A percentile compares a stretch with the other conserved stretches of the same genome.
Conservation (phyloP, 2,888 invertebrate species). For the Plebejus anna region DNA sequence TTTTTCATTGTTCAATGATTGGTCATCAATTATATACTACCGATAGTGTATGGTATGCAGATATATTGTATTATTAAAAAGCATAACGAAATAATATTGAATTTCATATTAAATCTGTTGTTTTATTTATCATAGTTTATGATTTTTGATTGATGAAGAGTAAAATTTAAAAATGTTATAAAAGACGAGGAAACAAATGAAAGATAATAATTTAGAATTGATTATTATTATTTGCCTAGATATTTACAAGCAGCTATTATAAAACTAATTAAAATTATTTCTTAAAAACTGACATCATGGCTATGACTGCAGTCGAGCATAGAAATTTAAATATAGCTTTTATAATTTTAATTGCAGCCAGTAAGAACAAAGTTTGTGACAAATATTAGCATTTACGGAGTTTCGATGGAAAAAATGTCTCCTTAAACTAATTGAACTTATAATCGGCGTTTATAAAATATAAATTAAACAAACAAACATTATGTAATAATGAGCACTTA, state of each 20-base stretch:
- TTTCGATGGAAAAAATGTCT: too few species aligned
- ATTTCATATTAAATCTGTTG: constrained; percentile 71
- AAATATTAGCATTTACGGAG: background rate
- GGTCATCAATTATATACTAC: constrained; percentile 78
- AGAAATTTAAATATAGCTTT: background rate
- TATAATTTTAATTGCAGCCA: background rate
- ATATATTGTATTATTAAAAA: constrained; percentile 80
- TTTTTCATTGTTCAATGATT: constrained; percentile 78
- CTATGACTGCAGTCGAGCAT: background rate
- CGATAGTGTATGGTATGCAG: constrained; percentile 77
- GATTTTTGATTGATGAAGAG: background rate
- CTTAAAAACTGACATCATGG: background rate
- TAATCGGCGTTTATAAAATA: background rate
- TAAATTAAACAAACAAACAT: background rate
- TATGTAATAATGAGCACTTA: background rate
- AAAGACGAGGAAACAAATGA: background rate
- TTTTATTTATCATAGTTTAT: constrained; percentile 52
- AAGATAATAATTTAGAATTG: background rate
- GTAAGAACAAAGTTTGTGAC: background rate
- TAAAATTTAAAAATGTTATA: background rate
- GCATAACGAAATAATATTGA: constrained; percentile 80
- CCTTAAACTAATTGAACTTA: background rate
- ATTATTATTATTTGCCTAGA: constrained; percentile 25
- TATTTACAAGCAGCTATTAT: background rate
- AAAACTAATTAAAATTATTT: constrained; percentile 5